Base-by-base conservation (phyloP, 2,113 vertebrate species). In the Dicentrarchus labrax region DNA sequence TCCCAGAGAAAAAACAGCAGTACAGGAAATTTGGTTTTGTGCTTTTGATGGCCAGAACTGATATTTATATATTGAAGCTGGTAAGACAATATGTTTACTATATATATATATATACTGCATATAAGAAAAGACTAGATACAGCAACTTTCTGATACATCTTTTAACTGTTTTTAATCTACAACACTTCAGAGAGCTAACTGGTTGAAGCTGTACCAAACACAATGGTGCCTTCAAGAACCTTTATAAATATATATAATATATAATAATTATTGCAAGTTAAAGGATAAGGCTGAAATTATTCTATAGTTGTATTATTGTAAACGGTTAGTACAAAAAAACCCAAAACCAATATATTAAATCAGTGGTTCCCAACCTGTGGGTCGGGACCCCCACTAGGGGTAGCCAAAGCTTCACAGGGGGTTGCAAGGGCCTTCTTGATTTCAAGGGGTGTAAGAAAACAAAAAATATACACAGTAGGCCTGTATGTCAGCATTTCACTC, bases 11-110 rank as follows among this genome's bases (percentile, higher is more conserved):
- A 76, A 72, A 72, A 62, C 69, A 59, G 43, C 65, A 69, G 15
- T 24, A 77, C 78, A 82, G 83, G 78, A 86, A 77, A 88, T 88
- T 84, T 67, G 77, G 11, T 85, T 75, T 71, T 53, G 43, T 67
- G 22, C 21, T 53, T 53, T 22, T 60, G 60, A 82, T 51, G 59
- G n/a, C 30, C 9, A 57, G 22, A 69, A 43, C 71, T 56, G 67
- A 79, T 79, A 74, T 57, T 45, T 36, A 47, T 59, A 67, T 48
- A 75, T 30, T 69, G 62, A 76, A 72, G 54, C 59, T 68, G 56
- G 38, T 66, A 51, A n/a, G 54, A 38, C 56, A 4, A 47, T 47
- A 21, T 21, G 22, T 41, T 45, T 15, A 39, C 13, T 10, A 4
- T 13, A 4, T 13, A 50, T 10, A 4, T 13, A 4, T 13, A 50